These are phyloP conservation scores for Axinella damicornis DNA, from an alignment of 37 sponge, comb jelly and placozoan genomes.

Conservation along the genomic window DNA sequence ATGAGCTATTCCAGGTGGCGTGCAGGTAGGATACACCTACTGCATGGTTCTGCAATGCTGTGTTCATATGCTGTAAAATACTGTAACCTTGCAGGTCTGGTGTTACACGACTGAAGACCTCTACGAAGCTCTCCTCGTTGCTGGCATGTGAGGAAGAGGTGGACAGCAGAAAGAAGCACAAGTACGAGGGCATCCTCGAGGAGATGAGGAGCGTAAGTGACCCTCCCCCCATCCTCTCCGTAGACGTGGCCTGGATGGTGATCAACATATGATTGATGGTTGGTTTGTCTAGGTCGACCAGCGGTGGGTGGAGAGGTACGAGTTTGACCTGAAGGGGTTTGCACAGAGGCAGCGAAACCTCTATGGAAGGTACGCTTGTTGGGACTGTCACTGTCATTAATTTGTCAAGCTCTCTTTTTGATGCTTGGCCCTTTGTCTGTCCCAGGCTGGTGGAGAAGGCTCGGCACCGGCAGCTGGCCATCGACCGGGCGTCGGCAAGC, in stretches of 20 bases:
- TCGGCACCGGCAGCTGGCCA: constrained; percentile 1
- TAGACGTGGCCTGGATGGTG: too few relatives aligned
- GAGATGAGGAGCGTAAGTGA: constrained; percentile 75
- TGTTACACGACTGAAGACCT: constrained; percentile 34
- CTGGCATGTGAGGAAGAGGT: constrained; percentile 32
- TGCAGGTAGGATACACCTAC: too few relatives aligned
- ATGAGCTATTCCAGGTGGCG: constrained; percentile 34
- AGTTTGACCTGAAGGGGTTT: constrained; percentile 56
- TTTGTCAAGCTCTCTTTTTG: too few relatives aligned
- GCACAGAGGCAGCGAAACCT: constrained; percentile 25
- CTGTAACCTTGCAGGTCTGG: background rate
- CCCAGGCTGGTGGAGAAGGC: constrained; percentile 66
- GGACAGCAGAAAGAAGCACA: constrained; percentile 56
- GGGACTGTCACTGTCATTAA: too few relatives aligned
- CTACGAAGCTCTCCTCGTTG: constrained; percentile 45
- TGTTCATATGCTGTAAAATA: too few relatives aligned
- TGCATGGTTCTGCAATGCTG: too few relatives aligned
- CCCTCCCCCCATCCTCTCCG: too few relatives aligned
- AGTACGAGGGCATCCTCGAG: constrained; percentile 56
- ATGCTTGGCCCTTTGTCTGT: too few relatives aligned
- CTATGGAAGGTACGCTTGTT: constrained; percentile 41
- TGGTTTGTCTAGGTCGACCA: constrained; percentile 58
- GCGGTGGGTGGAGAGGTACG: constrained; percentile 43
- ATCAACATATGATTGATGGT: too few relatives aligned
- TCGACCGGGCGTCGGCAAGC: constrained; percentile 30